Base-by-base conservation (phyloP, 2,797 vertebrate species). In the Anguilla marmorata region DNA sequence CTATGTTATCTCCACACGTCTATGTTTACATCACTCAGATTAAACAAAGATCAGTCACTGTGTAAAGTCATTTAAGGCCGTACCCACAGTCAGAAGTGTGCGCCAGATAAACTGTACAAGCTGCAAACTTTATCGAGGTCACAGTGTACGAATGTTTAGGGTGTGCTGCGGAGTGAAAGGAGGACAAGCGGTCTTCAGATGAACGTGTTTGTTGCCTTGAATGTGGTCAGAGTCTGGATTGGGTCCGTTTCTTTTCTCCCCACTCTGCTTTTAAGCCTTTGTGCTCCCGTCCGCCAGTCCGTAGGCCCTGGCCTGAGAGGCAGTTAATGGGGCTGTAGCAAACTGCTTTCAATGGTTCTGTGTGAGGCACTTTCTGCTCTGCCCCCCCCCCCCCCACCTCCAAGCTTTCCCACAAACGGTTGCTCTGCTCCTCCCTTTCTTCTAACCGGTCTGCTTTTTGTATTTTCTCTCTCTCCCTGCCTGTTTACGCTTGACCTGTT, bases 401-500 rank as follows among this genome's bases (percentile, higher is more conserved):
- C 3, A 41, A 89, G 63, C 27, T 90, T 91, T 56, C 76, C 88
- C 86, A 90, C 91, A 91, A 91, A 86, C 87, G 54, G 24, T 72
- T 85, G 45, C 50, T 85, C 85, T 87, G 33, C 66, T 30, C 54
- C 33, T 66, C 52, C 83, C 58, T 56, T 89, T 91, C 91, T 84
- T 91, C 94, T 96, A 96, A 97, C 95, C 90, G 91, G 92, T 94
- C 91, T 97, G 93, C 94, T 96, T 93, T 97, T 93, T 97, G 96
- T 95, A 96, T 97, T 97, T 96, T 74, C 69, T 97, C 94, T 96
- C 93, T 96, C 93, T 95, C 92, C 92, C 93, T 94, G 94, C 94
- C 95, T 95, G 94, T 96, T 93, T 94, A 91, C 93, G 96, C 97
- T 97, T 97, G 96, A 93, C 96, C 96, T 94, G 93, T 97, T 98